Percentiles rank a stretch among this genome's conserved stretches.
phyloP scores from a whole-genome alignment of 2,888 invertebrate genomes.

The Calameuta idolon region DNA sequence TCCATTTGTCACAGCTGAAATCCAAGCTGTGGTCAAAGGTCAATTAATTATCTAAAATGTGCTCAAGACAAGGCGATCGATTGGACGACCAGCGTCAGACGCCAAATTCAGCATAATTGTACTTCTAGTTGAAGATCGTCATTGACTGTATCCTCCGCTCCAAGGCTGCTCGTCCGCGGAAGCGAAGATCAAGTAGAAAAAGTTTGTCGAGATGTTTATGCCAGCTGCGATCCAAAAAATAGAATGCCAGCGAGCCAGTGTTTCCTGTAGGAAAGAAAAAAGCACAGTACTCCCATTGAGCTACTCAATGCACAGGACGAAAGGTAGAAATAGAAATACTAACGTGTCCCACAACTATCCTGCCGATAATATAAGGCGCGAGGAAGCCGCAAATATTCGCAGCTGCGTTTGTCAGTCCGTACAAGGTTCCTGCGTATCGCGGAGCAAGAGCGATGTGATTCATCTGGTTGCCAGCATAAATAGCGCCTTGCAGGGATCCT shows the following conservation, averaged over 20 bases:
- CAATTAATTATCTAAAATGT: constrained; percentile 42
- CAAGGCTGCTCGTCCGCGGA: constrained; percentile 82
- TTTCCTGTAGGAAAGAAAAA: constrained; percentile 71
- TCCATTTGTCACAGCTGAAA: neutral
- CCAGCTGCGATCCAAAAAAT: constrained; percentile 86
- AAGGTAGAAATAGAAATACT: constrained; percentile 42
- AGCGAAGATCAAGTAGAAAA: constrained; percentile 83
- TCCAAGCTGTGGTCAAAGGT: neutral
- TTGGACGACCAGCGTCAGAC: constrained; percentile 40
- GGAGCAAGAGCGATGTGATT: constrained; percentile 87
- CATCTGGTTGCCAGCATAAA: constrained; percentile 85
- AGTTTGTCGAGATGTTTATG: constrained; percentile 79
- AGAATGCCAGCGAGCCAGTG: constrained; percentile 78
- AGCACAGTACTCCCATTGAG: neutral
- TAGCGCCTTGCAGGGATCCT: constrained; percentile 82
- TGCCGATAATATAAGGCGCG: constrained; percentile 83
- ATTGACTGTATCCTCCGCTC: constrained; percentile 68
- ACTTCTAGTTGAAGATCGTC: constrained; percentile 46
- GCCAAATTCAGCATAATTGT: constrained; percentile 41
- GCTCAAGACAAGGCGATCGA: constrained; percentile 51
- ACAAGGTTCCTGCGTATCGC: constrained; percentile 85
- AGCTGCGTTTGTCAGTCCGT: constrained; percentile 86
- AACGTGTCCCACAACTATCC: constrained; percentile 78
- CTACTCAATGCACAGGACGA: neutral
- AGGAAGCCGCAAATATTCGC: constrained; percentile 86